Conservation (phyloP, 2,888 invertebrate genomes). For the Dryadula phaetusa region DNA sequence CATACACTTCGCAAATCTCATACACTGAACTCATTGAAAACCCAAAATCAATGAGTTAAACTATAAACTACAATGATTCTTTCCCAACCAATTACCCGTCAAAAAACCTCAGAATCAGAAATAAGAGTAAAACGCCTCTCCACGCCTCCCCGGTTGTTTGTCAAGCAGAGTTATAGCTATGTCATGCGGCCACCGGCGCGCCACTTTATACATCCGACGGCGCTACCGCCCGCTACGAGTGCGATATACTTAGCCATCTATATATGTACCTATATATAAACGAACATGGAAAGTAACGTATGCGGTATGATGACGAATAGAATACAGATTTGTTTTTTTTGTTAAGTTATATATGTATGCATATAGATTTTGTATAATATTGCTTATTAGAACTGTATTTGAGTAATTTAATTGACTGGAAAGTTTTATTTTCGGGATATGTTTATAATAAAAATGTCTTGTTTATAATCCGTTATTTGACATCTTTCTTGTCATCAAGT, state of each 20-base stretch:
- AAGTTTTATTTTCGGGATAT: too few species aligned
- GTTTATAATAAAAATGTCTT: too few species aligned
- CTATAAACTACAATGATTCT: conserved; percentile 3
- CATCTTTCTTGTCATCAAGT: too few species aligned
- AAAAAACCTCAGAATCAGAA: conserved; percentile 43
- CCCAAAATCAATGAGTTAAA: background rate
- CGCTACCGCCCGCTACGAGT: conserved; percentile 71
- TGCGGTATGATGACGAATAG: conserved; percentile 12
- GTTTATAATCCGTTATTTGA: too few species aligned
- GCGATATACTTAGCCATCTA: conserved; percentile 47
- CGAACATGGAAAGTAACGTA: conserved; percentile 4
- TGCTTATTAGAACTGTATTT: too few species aligned
- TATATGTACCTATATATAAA: background rate
- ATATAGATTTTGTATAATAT: too few species aligned
- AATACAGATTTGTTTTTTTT: conserved; percentile 6
- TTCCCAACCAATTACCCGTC: conserved; percentile 12
- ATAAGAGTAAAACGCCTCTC: conserved; percentile 62
- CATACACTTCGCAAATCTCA: background rate
- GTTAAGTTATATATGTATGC: too few species aligned
- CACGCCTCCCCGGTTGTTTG: conserved; percentile 70
- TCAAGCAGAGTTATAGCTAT: conserved; percentile 83
- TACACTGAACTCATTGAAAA: background rate
- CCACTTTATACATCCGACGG: conserved; percentile 82
- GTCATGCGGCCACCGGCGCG: conserved; percentile 84
- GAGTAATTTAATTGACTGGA: too few species aligned